Evolutionary conservation across 2,113 vertebrate genomes (phyloP).

Genomic region (Cyphomyrus discorhynchus): DNA sequence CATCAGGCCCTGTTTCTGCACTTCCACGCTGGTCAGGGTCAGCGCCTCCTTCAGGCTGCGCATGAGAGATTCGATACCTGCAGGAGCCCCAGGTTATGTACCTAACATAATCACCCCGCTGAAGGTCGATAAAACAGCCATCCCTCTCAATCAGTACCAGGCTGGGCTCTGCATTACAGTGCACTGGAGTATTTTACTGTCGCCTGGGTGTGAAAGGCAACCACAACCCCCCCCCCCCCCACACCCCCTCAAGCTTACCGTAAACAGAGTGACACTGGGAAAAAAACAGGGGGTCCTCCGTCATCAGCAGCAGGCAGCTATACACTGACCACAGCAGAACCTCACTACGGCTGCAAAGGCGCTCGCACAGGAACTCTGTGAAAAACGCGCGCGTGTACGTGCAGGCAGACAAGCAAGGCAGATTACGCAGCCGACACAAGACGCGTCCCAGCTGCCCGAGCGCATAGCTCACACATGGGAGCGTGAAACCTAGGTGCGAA

Average conservation of each 20-base stretch:
- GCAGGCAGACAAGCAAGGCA: slow-evolving; percentile 51
- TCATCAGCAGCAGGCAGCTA: slow-evolving; percentile 75
- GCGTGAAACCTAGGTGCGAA: neutral
- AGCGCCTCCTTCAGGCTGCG: slow-evolving; percentile 74
- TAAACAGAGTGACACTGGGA: slow-evolving; percentile 89
- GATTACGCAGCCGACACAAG: slow-evolving; percentile 36
- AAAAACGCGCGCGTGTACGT: slow-evolving; percentile 35
- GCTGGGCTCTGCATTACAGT: neutral
- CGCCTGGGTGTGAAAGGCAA: neutral
- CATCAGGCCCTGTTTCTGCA: slow-evolving; percentile 79
- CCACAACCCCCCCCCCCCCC: neutral
- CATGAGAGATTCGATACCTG: slow-evolving; percentile 84
- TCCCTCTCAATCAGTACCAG: neutral
- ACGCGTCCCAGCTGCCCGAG: neutral
- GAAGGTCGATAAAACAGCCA: neutral
- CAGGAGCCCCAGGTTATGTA: neutral
- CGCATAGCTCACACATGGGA: neutral
- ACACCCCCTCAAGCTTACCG: slow-evolving; percentile 61
- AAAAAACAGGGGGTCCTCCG: slow-evolving; percentile 81
- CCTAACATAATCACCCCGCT: neutral
- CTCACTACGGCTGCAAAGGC: slow-evolving; percentile 66
- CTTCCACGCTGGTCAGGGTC: slow-evolving; percentile 67
- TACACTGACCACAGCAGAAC: slow-evolving; percentile 78
- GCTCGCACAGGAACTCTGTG: slow-evolving; percentile 74
- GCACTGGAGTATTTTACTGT: neutral